Evolutionary conservation across 2,797 vertebrate genomes (phyloP).

Genomic region (Hippoglossus hippoglossus): DNA sequence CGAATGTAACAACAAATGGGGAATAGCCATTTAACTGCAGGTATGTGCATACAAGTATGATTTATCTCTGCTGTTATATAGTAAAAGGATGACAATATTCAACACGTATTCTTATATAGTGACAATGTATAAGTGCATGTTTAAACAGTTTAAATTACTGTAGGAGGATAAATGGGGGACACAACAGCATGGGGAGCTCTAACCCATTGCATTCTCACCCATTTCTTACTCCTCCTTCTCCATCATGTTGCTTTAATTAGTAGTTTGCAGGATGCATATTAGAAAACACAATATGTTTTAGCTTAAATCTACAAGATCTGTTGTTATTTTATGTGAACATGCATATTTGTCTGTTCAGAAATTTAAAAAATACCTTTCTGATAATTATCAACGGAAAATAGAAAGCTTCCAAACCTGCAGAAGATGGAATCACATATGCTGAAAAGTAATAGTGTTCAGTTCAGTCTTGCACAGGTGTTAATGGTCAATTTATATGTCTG

Average conservation of each 20-base stretch:
- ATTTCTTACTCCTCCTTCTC: background rate
- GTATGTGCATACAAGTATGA: too few relatives aligned
- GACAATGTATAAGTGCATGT: background rate
- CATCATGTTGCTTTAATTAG: background rate
- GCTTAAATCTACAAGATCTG: background rate
- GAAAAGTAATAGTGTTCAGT: background rate
- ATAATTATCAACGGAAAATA: background rate
- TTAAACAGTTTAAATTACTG: background rate
- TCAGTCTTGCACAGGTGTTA: constrained; percentile 16
- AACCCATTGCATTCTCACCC: background rate
- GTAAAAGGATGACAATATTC: too few relatives aligned
- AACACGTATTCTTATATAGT: background rate
- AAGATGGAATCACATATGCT: constrained; percentile 24
- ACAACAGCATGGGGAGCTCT: background rate
- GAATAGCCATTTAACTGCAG: too few relatives aligned
- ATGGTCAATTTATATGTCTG: constrained; percentile 55
- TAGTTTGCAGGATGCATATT: background rate
- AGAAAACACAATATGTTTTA: constrained; percentile 2
- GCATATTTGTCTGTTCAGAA: too few relatives aligned
- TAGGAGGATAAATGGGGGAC: background rate
- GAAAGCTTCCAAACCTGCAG: background rate
- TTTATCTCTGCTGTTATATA: too few relatives aligned
- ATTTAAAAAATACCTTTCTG: too few relatives aligned
- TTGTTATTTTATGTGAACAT: background rate
- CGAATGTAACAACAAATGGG: too few relatives aligned